Evolutionary conservation across 2,888 invertebrate species (phyloP), one percentile per base, ranked within the genome.

Genomic region (Formica aserva): DNA sequence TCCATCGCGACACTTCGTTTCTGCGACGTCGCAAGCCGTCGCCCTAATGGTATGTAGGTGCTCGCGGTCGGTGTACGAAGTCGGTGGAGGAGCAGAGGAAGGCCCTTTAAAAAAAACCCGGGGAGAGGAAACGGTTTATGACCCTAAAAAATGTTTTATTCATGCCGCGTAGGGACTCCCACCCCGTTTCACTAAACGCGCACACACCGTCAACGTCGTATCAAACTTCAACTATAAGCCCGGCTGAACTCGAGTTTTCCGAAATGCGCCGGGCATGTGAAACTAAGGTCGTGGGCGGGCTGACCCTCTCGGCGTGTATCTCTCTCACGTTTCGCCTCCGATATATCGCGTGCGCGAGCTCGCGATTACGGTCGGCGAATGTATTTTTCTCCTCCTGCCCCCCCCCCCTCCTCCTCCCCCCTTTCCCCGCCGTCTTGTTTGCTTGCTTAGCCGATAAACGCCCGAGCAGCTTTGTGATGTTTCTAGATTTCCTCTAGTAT

Each of bases 211-310:
- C 90, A 90, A 88, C 90, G 90, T 90, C 90, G 89, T 90, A 90
- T 90, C 90, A 90, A 90, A 90, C 90, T 90, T 90, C 90, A 90
- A 90, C 90, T 90, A 90, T 90, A 90, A 90, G 90, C 90, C 88
- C 69, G 87, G 90, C 84, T 90, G 88, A 90, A 88, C 88, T 87
- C 83, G 90, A 90, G 87, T 90, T 90, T 88, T 90, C 90, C 88
- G 87, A 90, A 90, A 90, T 90, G 90, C 86, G 88, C 82, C 83
- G 83, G 87, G 88, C 90, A 90, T 90, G 87, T 87, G 90, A 88
- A 90, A 90, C 90, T 90, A 87, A 88, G 87, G 87, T 82, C 76
- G 60, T 62, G 22, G 78, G 75, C 45, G 78, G 74, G 69, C 80
- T 84, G 84, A 86, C 88, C 88, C 84, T 69, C 83, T 87, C 77